Evolutionary conservation across 92 coral and sea anemone species (phyloP), one percentile per base, ranked within the genome.

Genomic region (Umimayanthus kanabou): DNA sequence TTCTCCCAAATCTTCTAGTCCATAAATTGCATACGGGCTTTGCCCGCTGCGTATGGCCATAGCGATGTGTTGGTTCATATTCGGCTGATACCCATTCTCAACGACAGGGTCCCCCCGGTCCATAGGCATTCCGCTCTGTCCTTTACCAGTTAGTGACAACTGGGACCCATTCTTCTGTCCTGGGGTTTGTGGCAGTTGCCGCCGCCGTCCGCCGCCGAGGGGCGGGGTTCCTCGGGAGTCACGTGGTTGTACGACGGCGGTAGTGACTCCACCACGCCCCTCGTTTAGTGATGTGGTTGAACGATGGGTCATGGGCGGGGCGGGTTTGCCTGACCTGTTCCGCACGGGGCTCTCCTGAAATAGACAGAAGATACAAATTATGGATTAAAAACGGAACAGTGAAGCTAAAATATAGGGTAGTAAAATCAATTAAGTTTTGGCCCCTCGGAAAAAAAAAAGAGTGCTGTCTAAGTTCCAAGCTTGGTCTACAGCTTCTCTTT

Each of bases 31-130:
- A 82, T 97, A 97, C 77, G 99, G 99, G 81, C 97, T 95, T 74
- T 97, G 98, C 20, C 99, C 99, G 77, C 99, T 97, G 75, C 99
- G 98, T 74, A 97, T 97, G 42, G 99, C 99, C 99, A 97, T 97
- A 43, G 98, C 99, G 77, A 97, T 97, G 79, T 95, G 99, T 87
- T 96, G 99, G 92, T 97, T 97, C 99, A 95, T 94, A 70, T 92
- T 97, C 28, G 98, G 96, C 30, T 97, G 99, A 64, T 97, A 97
- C 80, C 99, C 99, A 40, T 97, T 97, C 82, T 97, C 99, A 5
- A 96, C 85, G 25, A 95, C 96, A 82, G 93, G 74, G 77, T 96
- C 98, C 13, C 98, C 98, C 45, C 98, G 91, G 88, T 94, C 92
- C 83, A 92, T 92, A 66, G 96, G 93, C 85, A 92, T 80, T 49